phyloP scores from a whole-genome alignment of 2,888 invertebrate genomes.

The Pomacea canaliculata region DNA sequence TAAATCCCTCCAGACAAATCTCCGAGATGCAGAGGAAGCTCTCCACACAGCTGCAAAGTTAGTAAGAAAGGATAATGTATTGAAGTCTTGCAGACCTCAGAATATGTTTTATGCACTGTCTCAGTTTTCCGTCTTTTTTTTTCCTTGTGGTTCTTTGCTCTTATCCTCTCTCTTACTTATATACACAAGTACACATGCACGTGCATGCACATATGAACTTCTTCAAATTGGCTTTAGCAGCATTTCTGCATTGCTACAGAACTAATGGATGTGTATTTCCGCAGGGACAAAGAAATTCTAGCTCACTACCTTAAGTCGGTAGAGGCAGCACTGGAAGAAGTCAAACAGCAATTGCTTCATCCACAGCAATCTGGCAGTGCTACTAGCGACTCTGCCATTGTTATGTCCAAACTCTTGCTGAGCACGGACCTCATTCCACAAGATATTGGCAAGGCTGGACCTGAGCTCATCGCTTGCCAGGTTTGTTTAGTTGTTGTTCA shows the following conservation, averaged over 20 bases:
- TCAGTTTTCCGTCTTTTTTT: not conserved
- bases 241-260: no score
- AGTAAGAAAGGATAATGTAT: constrained; percentile 5
- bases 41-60: constrained; percentile 62
- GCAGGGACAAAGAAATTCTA: constrained; percentile 63
- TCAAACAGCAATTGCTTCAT: constrained; percentile 37
- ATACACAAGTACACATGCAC: not conserved
- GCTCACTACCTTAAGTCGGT: constrained; percentile 58
- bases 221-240: not conserved
- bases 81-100: not conserved
- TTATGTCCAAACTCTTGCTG: constrained; percentile 53
- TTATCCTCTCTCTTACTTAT: not conserved
- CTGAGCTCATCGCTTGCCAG: constrained; percentile 63
- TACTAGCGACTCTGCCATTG: constrained; percentile 35
- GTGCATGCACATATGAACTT: not conserved
- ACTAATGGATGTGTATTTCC: constrained; percentile 17
- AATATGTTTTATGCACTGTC: not conserved
- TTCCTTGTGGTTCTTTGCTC: not conserved
- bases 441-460: constrained; percentile 60
- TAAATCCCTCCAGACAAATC: constrained; percentile 53
- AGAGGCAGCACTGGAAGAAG: constrained; percentile 51
- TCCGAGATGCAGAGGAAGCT: constrained; percentile 64
- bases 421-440: constrained; percentile 62
- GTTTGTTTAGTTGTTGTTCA: constrained; percentile 32
- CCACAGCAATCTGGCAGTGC: constrained; percentile 39